Evolutionary conservation across 1,140 invertebrate species (phyloP).

Genomic region (Magallana angulata): DNA sequence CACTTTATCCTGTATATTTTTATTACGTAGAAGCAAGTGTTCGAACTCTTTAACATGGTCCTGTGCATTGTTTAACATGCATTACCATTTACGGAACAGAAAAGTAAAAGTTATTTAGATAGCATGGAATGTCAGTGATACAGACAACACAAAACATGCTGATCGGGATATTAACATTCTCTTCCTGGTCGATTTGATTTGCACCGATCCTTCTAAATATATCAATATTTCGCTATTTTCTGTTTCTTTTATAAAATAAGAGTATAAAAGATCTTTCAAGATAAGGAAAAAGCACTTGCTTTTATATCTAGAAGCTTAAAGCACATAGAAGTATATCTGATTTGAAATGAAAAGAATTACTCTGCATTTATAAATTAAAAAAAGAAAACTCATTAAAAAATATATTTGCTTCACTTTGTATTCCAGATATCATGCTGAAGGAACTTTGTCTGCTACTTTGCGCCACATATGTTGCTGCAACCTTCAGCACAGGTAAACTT

Average conservation of each 20-base stretch:
- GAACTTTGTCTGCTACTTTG: neutral
- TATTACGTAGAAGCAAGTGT: too few species aligned
- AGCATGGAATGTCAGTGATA: neutral
- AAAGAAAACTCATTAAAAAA: too few species aligned
- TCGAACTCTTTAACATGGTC: neutral
- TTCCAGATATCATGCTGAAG: slow-evolving; percentile 9
- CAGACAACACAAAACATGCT: neutral
- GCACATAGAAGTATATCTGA: neutral
- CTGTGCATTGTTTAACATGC: neutral
- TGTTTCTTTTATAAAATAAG: neutral
- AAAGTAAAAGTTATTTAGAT: neutral
- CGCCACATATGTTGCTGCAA: neutral
- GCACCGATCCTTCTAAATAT: neutral
- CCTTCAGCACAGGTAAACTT: neutral
- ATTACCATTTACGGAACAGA: neutral
- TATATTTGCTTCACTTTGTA: too few species aligned
- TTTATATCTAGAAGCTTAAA: neutral
- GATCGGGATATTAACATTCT: neutral
- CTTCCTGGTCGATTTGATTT: slow-evolving; percentile 16
- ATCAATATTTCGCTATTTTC: neutral
- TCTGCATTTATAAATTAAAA: too few species aligned
- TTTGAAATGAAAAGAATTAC: too few species aligned
- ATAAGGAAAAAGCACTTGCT: neutral
- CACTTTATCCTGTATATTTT: too few species aligned
- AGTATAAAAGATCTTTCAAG: neutral